Conservation (phyloP, 2,113 vertebrate genomes). For the Nesoenas mayeri region DNA sequence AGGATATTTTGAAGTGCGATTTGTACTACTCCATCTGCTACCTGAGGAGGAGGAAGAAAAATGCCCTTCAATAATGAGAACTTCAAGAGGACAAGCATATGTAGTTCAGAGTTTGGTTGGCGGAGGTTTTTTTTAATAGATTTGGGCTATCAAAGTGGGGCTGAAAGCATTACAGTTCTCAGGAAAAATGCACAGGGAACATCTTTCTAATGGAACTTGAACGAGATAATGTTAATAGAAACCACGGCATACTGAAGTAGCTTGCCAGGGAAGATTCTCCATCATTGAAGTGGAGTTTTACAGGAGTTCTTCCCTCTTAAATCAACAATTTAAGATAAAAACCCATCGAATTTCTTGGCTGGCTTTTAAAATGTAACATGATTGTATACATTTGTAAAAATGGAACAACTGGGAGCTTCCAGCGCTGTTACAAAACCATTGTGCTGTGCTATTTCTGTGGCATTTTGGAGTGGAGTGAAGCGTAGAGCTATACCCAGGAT, state of each 20-base stretch:
- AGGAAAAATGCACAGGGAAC: neutral
- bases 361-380: neutral
- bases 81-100: neutral
- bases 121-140: neutral
- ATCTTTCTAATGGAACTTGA: neutral
- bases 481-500: rapidly evolving
- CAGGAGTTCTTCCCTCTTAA: neutral
- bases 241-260: neutral
- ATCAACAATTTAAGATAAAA: neutral
- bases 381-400: neutral
- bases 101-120: neutral
- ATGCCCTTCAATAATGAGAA: neutral
- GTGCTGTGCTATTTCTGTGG: neutral
- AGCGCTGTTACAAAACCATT: neutral
- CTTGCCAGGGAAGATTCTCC: rapidly evolving
- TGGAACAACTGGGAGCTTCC: neutral
- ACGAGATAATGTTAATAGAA: neutral
- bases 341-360: neutral
- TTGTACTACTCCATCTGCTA: slow-evolving; percentile 14
- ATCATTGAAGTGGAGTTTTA: neutral
- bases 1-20: neutral
- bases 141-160: neutral
- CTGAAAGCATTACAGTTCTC: neutral
- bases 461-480: neutral
- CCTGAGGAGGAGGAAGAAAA: slow-evolving; percentile 27